Base-by-base conservation (phyloP, 1,140 invertebrate genomes). In the Apis florea region DNA sequence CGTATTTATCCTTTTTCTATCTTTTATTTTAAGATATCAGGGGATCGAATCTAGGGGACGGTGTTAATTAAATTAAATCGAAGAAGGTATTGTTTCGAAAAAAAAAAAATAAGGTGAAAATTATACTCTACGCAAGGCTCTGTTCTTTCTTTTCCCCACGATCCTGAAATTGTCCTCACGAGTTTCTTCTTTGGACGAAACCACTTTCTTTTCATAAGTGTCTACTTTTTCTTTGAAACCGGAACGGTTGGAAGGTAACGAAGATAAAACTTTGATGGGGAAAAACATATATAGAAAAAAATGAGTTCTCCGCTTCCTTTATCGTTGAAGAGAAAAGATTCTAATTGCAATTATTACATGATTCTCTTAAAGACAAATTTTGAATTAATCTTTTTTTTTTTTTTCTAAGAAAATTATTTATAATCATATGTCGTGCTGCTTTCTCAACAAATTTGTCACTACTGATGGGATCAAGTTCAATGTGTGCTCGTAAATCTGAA, bases 61-160 rank as follows among this genome's bases (percentile, higher is more conserved):
- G 49, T 53, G 24, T 70, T 79, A 53, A 72, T 79, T 72, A 63
- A 24, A 63, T 79, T 15, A 63, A 24, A 63, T 79, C 11, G 47
- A 63, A 26, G 13, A 15, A 19, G 53, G 56, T 19, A 19, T 56
- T 10, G 24, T 53, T 51, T 31, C 8, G n/a, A 19, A 19, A 3
- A 17, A 31, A 8, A 19, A 19, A 3, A 17, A 31, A 8, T 19
- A 51, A 21, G 9, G 24, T 59, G 66, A 17, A 69, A 24, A 69
- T 69, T 58, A n/a, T 26, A 78, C 75, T 59, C 31, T 40, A 40
- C 31, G 17, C n/a, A 51, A 21, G n/a, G 19, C 11, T 58, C n/a
- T 12, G 21, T 58, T 10, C 10, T 58, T 58, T 58, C 3, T n/a
- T 58, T 58, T 58, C 31, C 31, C 31, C n/a, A 58, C 10, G 40